Base-by-base conservation (phyloP, 2,113 vertebrate genomes). In the Xyrauchen texanus region DNA sequence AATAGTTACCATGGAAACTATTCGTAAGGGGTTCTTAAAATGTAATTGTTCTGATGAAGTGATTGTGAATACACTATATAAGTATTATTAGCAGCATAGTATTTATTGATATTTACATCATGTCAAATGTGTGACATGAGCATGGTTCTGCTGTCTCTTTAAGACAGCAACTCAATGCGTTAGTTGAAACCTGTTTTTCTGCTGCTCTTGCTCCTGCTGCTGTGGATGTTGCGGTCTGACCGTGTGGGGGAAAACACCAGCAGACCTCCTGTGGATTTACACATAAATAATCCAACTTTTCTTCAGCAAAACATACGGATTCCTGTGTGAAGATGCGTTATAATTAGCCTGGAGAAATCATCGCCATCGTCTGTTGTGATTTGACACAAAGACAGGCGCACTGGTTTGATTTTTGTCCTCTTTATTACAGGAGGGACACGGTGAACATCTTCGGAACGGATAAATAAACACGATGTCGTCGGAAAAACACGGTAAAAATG, bases 401-500 rank as follows among this genome's bases (percentile, higher is more conserved):
- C 61, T 73, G 58, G 13, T 49, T 62, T 55, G 21, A 58, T 55
- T 73, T 63, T 61, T 44, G 4, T 44, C 60, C 3, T 34, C 21
- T 34, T 34, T 34, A 34, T 34, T 34, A 34, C 21, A 79, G 82
- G 65, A 85, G 82, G 57, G 15, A 74, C 21, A 68, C 47, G 53
- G 52, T 46, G 68, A 83, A 68, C 69, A 76, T 62, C 76, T 16
- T 68, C 76, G 69, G 68, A 75, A 70, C 70, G 60, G 69, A 63
- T 44, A 62, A 53, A 75, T 76, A 52, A 81, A 73, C 87, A 84
- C 74, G 45, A 94, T 94, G 93, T 91, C 92, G 79, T 90, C 92
- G 65, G 91, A 90, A 81, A 94, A 94, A 88, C 92, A 93, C 91
- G 92, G 93, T 94, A 86, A 90, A 89, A 5, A 34, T 34, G 21